Conservation (phyloP, 1,140 invertebrate species). For the Brachionus rubens region DNA sequence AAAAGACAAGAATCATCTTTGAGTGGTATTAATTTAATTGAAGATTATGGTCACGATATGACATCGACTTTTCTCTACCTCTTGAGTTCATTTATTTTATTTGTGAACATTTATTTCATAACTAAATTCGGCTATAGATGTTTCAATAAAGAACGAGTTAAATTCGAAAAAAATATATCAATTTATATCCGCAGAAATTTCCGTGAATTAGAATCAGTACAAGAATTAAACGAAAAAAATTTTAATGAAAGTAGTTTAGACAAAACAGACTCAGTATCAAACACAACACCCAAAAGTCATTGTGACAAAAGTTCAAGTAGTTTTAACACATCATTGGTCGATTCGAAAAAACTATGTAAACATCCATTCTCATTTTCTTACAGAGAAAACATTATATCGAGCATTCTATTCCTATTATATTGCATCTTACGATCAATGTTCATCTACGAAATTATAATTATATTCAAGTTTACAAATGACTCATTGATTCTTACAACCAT, state of each 20-base stretch:
- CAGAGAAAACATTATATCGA: slow-evolving; percentile 10
- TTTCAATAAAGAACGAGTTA: not conserved
- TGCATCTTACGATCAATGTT: slow-evolving; percentile 8
- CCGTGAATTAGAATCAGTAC: not conserved
- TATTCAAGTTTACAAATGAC: slow-evolving; percentile 12
- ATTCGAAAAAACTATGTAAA: not conserved
- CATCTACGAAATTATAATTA: slow-evolving; percentile 10
- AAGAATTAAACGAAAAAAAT: not conserved
- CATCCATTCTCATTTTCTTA: not conserved
- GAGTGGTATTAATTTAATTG: not conserved
- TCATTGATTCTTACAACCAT: not conserved
- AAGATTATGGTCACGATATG: slow-evolving; percentile 31
- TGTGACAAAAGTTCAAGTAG: not conserved
- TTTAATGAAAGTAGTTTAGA: not conserved
- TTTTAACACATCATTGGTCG: not conserved
- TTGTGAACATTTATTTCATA: slow-evolving; percentile 2
- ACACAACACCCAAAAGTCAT: not conserved
- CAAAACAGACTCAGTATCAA: not conserved
- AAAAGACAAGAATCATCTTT: not conserved
- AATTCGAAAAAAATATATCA: slow-evolving; percentile 5
- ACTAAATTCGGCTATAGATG: not conserved
- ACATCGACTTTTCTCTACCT: not conserved
- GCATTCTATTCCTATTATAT: not conserved
- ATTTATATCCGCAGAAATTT: slow-evolving; percentile 15
- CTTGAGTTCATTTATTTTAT: not conserved